A percentile compares a stretch with the other conserved stretches of the same genome.
Evolutionary conservation across 2,888 invertebrate genomes (phyloP).

Genomic region (Mesochorus sp.): DNA sequence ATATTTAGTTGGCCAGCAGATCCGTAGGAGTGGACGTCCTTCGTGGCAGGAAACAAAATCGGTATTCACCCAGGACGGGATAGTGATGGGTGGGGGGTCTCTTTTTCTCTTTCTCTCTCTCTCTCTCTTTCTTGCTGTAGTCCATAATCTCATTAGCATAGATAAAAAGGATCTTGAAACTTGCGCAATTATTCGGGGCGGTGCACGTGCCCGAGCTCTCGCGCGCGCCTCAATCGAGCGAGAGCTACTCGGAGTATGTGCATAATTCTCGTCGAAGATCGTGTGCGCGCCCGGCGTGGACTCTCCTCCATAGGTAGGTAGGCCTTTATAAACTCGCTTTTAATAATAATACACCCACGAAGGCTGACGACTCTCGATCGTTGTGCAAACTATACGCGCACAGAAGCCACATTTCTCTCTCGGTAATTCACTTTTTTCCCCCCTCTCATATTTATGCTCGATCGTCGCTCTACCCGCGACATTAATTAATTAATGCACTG

Average conservation of each 20-base stretch:
- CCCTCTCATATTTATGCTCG: no score
- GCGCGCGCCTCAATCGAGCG: slow-evolving; percentile 38
- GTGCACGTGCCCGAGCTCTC: slow-evolving; percentile 58
- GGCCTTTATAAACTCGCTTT: slow-evolving; percentile 52
- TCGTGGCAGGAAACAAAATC: slow-evolving; percentile 63
- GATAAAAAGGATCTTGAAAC: slow-evolving; percentile 60
- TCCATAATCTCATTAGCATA: slow-evolving; percentile 60
- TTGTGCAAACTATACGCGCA: slow-evolving; percentile 57
- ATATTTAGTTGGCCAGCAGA: slow-evolving; percentile 38
- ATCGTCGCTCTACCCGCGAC: no score
- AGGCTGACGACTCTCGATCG: slow-evolving; percentile 56
- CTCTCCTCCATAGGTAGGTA: slow-evolving; percentile 54
- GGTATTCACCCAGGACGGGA: slow-evolving; percentile 55
- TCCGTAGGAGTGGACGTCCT: slow-evolving; percentile 64
- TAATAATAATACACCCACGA: slow-evolving; percentile 60
- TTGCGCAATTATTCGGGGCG: slow-evolving; percentile 63
- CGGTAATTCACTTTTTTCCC: neutral
- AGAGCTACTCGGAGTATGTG: slow-evolving; percentile 19
- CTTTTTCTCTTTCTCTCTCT: neutral
- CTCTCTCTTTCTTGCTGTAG: slow-evolving; percentile 16
- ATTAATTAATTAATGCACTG: no score
- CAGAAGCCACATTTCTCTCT: slow-evolving; percentile 40
- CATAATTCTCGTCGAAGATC: slow-evolving; percentile 46
- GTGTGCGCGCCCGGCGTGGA: slow-evolving; percentile 45
- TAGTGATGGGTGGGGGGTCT: neutral